Evolutionary conservation across 2,113 vertebrate species (phyloP).

Genomic region (Smithornis capensis): DNA sequence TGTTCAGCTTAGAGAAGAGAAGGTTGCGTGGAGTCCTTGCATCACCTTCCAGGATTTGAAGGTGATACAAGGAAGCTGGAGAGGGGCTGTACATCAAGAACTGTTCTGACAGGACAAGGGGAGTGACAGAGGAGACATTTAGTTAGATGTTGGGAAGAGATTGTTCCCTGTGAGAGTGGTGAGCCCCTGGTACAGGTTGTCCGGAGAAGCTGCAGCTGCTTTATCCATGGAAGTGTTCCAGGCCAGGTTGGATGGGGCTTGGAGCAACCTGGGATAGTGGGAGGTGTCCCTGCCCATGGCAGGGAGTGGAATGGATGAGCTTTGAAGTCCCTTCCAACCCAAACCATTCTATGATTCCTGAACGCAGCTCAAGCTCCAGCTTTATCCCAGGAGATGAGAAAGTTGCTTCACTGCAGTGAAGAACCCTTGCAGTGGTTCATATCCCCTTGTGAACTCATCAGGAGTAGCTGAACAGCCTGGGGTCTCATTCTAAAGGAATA

Average conservation of each 20-base stretch:
- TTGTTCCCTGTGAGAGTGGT: background rate
- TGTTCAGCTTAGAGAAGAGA: background rate
- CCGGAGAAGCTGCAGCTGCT: background rate
- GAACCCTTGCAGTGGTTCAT: background rate
- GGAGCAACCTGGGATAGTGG: background rate
- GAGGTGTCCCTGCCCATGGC: background rate
- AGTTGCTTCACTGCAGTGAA: background rate
- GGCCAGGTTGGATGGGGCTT: background rate
- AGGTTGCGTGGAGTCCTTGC: background rate
- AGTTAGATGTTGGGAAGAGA: background rate
- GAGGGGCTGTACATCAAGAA: background rate
- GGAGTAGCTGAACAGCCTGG: background rate
- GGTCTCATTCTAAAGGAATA: background rate
- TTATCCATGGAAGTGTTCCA: background rate
- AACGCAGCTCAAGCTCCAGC: background rate
- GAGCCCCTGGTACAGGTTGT: background rate
- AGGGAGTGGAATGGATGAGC: rapidly evolving
- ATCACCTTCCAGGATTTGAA: background rate
- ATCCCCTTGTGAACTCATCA: background rate
- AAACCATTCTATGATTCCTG: background rate
- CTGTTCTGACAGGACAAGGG: background rate
- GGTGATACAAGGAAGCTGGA: background rate
- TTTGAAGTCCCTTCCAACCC: background rate
- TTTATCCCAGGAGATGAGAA: background rate
- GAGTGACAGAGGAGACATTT: background rate